Conservation (phyloP, 2,888 invertebrate species). For the Electrophaes corylata region DNA sequence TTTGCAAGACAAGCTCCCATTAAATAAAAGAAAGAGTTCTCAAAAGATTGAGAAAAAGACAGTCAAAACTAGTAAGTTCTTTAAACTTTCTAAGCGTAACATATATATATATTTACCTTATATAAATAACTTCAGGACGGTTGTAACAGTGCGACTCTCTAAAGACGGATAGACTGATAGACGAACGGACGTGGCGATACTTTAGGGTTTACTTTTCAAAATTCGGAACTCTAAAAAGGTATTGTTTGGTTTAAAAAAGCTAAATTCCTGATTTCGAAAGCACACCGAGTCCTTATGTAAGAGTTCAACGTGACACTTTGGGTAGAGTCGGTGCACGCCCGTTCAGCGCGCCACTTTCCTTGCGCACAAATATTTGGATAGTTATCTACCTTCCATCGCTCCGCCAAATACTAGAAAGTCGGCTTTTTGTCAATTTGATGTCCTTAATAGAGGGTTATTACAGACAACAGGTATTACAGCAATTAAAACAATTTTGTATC, state of each 20-base stretch:
- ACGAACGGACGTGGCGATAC: too few species aligned
- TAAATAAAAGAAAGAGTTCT: too few species aligned
- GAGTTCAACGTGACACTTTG: slow-evolving; percentile 83
- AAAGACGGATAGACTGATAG: too few species aligned
- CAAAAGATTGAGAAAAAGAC: too few species aligned
- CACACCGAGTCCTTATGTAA: slow-evolving; percentile 80
- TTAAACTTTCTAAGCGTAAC: too few species aligned
- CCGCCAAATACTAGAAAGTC: slow-evolving; percentile 41
- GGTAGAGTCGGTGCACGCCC: slow-evolving; percentile 59
- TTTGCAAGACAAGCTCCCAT: too few species aligned
- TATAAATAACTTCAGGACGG: too few species aligned
- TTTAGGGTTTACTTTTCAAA: neutral
- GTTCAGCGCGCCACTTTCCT: slow-evolving; percentile 80
- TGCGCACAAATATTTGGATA: slow-evolving; percentile 72
- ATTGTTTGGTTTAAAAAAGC: slow-evolving; percentile 67
- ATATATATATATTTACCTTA: too few species aligned
- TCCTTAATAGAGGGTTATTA: slow-evolving; percentile 44
- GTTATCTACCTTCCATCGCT: slow-evolving; percentile 45
- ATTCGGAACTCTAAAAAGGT: slow-evolving; percentile 41
- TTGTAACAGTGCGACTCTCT: too few species aligned
- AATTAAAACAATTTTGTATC: slow-evolving; percentile 38
- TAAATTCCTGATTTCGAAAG: slow-evolving; percentile 79
- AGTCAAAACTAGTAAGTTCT: too few species aligned
- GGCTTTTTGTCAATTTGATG: slow-evolving; percentile 41
- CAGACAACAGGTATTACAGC: slow-evolving; percentile 37